These are phyloP conservation scores for Acanthurus lineatus DNA, from an alignment of 2,797 vertebrate genomes.

Conservation along the genomic window DNA sequence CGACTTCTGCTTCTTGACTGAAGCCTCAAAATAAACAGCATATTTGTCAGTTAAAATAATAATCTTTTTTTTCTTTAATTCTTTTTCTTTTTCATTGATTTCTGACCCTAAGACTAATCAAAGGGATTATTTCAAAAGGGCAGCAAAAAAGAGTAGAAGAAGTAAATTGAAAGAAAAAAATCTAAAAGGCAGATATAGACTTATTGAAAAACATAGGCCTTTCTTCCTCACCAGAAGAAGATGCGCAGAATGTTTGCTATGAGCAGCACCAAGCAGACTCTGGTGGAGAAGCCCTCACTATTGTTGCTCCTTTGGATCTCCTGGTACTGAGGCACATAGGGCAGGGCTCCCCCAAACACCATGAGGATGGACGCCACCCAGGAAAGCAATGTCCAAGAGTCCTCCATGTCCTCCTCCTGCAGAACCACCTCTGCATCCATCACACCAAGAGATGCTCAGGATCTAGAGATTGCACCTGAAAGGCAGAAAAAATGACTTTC, in stretches of 20 bases:
- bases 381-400: slow-evolving; percentile 80
- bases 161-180: background rate
- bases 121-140: background rate
- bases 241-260: slow-evolving; percentile 89
- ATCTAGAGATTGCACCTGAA: slow-evolving; percentile 1
- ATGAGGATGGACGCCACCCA: slow-evolving; percentile 86
- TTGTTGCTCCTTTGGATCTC: slow-evolving; percentile 85
- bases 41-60: background rate
- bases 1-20: slow-evolving; percentile 18
- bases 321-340: slow-evolving; percentile 89
- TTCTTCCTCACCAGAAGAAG: slow-evolving; percentile 88
- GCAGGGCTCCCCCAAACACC: slow-evolving; percentile 87
- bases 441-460: slow-evolving; percentile 26
- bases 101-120: slow-evolving; percentile 6
- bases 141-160: background rate
- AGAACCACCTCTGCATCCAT: slow-evolving; percentile 79
- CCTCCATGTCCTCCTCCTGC: slow-evolving; percentile 75
- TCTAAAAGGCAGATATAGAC: background rate
- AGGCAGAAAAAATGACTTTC: background rate
- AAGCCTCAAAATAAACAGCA: slow-evolving; percentile 4
- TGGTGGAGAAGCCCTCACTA: slow-evolving; percentile 88
- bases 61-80: slow-evolving; percentile 10
- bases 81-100: slow-evolving; percentile 5
- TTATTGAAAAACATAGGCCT: too few relatives aligned
- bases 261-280: slow-evolving; percentile 88